Percentiles rank a stretch among this genome's conserved stretches.
phyloP scores from a whole-genome alignment of 2,888 invertebrate genomes.

The Chesias legatella region DNA sequence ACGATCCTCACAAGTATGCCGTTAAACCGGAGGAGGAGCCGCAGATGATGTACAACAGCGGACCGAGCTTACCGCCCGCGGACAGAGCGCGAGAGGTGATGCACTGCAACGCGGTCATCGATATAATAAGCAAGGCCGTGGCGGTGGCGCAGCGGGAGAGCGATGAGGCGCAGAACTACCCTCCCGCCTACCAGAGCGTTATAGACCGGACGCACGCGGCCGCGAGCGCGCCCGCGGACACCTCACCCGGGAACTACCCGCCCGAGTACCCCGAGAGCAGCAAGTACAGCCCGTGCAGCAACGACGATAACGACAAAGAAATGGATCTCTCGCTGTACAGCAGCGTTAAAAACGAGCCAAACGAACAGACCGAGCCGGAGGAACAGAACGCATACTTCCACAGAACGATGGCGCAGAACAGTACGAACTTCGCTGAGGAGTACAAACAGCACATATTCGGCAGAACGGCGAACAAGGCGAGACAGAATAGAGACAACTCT shows the following conservation, averaged over 20 bases:
- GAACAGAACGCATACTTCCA: constrained; percentile 45
- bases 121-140: constrained; percentile 75
- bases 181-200: constrained; percentile 55
- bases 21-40: constrained; percentile 71
- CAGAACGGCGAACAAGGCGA: constrained; percentile 47
- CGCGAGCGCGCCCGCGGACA: constrained; percentile 33
- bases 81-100: constrained; percentile 77
- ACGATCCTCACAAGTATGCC: constrained; percentile 72
- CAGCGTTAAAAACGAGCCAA: constrained; percentile 66
- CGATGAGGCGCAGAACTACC: constrained; percentile 65
- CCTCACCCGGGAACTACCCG: constrained; percentile 47
- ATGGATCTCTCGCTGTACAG: constrained; percentile 73
- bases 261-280: constrained; percentile 65
- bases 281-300: constrained; percentile 60
- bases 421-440: constrained; percentile 56
- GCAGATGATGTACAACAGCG: constrained; percentile 81
- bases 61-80: constrained; percentile 77
- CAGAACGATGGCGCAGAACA: constrained; percentile 45
- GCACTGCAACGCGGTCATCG: constrained; percentile 77
- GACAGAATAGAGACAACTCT: constrained; percentile 65
- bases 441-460: constrained; percentile 63
- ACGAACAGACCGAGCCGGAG: constrained; percentile 40
- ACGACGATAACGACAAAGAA: constrained; percentile 70
- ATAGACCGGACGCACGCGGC: constrained; percentile 54
- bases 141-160: constrained; percentile 75